Evolutionary conservation across 1,140 invertebrate genomes (phyloP), one percentile per base, ranked within the genome.

Genomic region (Nomia melanderi): DNA sequence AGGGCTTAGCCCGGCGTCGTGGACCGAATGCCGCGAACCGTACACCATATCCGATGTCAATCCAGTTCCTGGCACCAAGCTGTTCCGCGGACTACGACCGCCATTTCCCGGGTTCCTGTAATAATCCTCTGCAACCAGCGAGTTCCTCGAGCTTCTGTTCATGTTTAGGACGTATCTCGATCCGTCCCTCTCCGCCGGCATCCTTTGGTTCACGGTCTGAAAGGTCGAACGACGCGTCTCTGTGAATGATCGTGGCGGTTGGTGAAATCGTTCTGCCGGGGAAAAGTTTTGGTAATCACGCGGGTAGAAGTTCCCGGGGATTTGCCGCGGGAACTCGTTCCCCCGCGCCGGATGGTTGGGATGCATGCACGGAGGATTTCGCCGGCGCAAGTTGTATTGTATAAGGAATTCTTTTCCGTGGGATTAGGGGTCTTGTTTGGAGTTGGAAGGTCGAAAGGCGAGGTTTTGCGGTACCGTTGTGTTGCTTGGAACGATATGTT

Each of bases 111-210:
- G 54, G 2, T 3, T 1, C 17, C 53, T 36, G 39, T 69, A 69
- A 8, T 59, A 66, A 17, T 90, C 86, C 4, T 92, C 90, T 1
- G 92, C 88, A 2, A 90, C 84, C 14, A 94, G 89, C 0, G 94
- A 95, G 72, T 95, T 94, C 75, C 94, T 91, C 1, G 94, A 93
- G 81, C 94, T 95, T 33, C 94, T 89, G 74, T 94, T 94, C 17
- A 93, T 92, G 4, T 92, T 90, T 17, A 94, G 88, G 27, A 90
- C 90, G 44, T 88, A 89, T 60, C 87, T 80, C 36, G 86, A 87
- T 17, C 39, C 70, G 81, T 80, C 85, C 84, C 76, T 90, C 92
- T 36, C 87, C 90, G 79, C 91, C 90, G 90, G 71, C 12, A 91
- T 84, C 74, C 90, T 85, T 47, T 88, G 85, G 62, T 84, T 83